phyloP scores from a whole-genome alignment of 2,113 vertebrate species.

The Connochaetes taurinus region DNA sequence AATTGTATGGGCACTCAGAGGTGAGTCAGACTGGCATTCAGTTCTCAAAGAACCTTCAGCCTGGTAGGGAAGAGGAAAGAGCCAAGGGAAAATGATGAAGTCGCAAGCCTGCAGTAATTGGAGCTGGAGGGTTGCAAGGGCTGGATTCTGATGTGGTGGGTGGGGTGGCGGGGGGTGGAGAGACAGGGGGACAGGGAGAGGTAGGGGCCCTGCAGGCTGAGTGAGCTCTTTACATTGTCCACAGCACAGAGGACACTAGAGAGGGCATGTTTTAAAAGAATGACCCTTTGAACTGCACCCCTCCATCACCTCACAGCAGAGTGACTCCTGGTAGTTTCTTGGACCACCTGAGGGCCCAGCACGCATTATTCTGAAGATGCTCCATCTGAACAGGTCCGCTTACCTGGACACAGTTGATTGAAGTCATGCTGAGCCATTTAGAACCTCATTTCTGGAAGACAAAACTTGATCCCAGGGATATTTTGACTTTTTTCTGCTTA shows the following conservation, averaged over 20 bases:
- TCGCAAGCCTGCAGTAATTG: not conserved
- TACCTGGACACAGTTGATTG: not conserved
- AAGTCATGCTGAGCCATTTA: not conserved
- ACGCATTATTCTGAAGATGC: not conserved
- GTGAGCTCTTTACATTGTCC: not conserved
- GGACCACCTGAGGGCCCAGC: not conserved
- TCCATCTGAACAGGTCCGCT: not conserved
- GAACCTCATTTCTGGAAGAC: not conserved
- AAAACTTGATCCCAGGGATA: not conserved
- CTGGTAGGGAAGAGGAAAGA: not conserved
- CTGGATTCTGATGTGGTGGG: not conserved
- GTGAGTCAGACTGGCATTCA: not conserved
- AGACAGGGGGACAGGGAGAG: too few species aligned
- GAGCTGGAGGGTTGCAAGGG: not conserved
- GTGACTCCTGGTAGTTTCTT: too few species aligned
- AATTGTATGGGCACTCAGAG: not conserved
- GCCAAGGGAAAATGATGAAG: not conserved
- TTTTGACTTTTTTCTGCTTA: not conserved
- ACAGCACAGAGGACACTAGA: not conserved
- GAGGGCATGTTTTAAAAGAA: not conserved
- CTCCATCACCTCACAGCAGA: not conserved
- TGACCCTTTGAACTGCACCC: not conserved
- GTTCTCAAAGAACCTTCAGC: not conserved
- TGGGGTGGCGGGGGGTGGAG: accelerated
- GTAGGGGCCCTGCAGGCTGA: too few species aligned